These are phyloP conservation scores for Spialia ferax DNA, from an alignment of 2,888 invertebrate species.

Conservation along the genomic window DNA sequence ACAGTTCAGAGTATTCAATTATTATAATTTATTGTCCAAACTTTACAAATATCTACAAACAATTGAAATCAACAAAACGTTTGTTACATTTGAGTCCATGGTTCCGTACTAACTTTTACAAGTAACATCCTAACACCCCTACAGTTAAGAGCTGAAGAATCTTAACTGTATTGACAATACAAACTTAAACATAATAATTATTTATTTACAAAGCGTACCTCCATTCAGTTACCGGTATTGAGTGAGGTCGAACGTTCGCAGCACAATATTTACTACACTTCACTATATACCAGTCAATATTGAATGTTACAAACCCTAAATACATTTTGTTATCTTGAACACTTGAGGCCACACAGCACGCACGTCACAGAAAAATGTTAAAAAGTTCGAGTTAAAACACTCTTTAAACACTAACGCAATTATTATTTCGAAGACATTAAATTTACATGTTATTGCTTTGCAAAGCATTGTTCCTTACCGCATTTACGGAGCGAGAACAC, in stretches of 20 bases:
- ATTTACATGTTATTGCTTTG: conserved; percentile 10
- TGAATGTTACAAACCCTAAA: conserved; percentile 53
- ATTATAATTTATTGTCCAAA: conserved; percentile 79
- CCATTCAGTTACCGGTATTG: conserved; percentile 61
- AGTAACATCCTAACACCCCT: conserved; percentile 50
- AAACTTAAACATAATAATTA: conserved; percentile 79
- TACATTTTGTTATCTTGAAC: conserved; percentile 65
- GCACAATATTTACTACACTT: conserved; percentile 51
- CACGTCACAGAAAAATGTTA: conserved; percentile 28
- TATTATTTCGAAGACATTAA: neutral
- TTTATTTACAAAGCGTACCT: conserved; percentile 77
- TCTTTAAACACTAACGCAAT: neutral
- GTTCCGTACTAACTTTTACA: conserved; percentile 51
- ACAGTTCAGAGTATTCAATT: conserved; percentile 64
- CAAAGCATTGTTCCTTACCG: neutral
- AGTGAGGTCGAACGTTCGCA: conserved; percentile 60
- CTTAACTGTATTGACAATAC: conserved; percentile 74
- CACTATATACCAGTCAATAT: conserved; percentile 58
- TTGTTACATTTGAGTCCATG: conserved; percentile 53
- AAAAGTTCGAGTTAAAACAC: conserved; percentile 18
- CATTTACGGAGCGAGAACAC: neutral
- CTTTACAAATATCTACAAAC: conserved; percentile 80
- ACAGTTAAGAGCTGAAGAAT: conserved; percentile 49
- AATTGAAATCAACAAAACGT: conserved; percentile 57
- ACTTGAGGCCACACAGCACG: conserved; percentile 65